Conservation (phyloP, 1,140 invertebrate species). For the Bombus balteatus region DNA sequence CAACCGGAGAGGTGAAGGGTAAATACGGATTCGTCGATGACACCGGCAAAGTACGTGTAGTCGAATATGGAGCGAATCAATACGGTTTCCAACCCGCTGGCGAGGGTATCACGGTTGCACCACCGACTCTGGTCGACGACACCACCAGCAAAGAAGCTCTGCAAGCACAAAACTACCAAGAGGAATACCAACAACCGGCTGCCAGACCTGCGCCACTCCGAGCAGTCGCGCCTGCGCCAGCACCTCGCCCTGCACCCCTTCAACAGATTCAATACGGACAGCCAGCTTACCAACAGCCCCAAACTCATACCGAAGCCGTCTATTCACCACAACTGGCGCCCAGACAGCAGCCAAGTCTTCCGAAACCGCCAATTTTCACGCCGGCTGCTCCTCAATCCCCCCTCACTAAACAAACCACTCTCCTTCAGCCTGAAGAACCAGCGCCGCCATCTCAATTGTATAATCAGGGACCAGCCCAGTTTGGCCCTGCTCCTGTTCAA, state of each 20-base stretch:
- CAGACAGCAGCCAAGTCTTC: slow-evolving; percentile 25
- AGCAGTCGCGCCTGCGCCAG: slow-evolving; percentile 11
- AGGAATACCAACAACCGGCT: slow-evolving; percentile 64
- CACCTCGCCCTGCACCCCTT: slow-evolving; percentile 69
- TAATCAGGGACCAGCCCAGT: slow-evolving; percentile 79
- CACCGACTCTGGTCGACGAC: slow-evolving; percentile 90
- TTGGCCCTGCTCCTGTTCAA: slow-evolving; percentile 78
- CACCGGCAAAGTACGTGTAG: slow-evolving; percentile 89
- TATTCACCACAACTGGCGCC: slow-evolving; percentile 65
- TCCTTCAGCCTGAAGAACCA: slow-evolving; percentile 74
- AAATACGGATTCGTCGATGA: slow-evolving; percentile 95
- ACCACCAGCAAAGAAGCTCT: slow-evolving; percentile 83
- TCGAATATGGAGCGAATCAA: slow-evolving; percentile 94
- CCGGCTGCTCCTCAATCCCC: slow-evolving; percentile 54
- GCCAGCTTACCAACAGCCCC: slow-evolving; percentile 56
- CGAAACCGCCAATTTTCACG: slow-evolving; percentile 73
- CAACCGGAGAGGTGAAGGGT: slow-evolving; percentile 90
- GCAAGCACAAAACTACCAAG: slow-evolving; percentile 78
- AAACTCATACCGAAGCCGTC: slow-evolving; percentile 75
- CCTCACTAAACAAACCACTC: slow-evolving; percentile 61
- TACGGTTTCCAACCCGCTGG: slow-evolving; percentile 93
- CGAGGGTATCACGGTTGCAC: slow-evolving; percentile 92
- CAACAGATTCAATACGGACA: slow-evolving; percentile 61
- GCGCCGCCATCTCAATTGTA: slow-evolving; percentile 81
- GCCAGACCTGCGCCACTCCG: slow-evolving; percentile 59